Evolutionary conservation across 2,888 invertebrate genomes (phyloP), one percentile per base, ranked within the genome.

Genomic region (Thecophora atra): DNA sequence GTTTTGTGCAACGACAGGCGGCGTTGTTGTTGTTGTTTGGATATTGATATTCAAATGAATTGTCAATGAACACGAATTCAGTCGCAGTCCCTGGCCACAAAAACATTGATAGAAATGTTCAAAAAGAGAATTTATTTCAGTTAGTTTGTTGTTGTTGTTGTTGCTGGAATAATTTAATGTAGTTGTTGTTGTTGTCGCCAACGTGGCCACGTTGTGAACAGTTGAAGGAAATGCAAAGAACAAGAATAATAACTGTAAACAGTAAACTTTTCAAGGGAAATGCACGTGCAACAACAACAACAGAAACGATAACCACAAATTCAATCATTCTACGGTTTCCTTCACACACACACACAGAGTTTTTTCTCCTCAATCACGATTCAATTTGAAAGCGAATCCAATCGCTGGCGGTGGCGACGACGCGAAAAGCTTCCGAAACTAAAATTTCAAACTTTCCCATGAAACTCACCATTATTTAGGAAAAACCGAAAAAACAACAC

Each of bases 21-120:
- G 6, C 11, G 37, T 11, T 37, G 37, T 37, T 37, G 37, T 37
- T 37, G 37, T 37, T 37, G 37, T 37, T 60, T 60, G 60, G n/a
- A 28, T 6, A 30, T 60, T 63, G 21, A 21, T 63, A 63, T 63
- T 37, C 44, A 42, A 63, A 47, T 47, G 47, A 47, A 47, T 47
- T 47, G 47, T 17, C 15, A 11, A n/a, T 17, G 47, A 47, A 47
- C 17, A 47, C 47, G n/a, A 42, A 37, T n/a, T n/a, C n/a, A 63
- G 19, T 63, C 30, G 63, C 63, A 63, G 26, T 11, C 17, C n/a
- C n/a, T 5, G 47, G 17, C 5, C 17, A 47, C 47, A 42, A 63
- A n/a, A 56, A 68, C 60, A 47, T 71, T 73, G 64, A 73, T 71
- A 71, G 71, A 73, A 73, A 68, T 73, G 67, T 73, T 71, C 37